Percentiles rank a stretch among this genome's conserved stretches.
Conservation (phyloP, 1,140 invertebrate species). For the Caenorhabditis tropicalis region DNA sequence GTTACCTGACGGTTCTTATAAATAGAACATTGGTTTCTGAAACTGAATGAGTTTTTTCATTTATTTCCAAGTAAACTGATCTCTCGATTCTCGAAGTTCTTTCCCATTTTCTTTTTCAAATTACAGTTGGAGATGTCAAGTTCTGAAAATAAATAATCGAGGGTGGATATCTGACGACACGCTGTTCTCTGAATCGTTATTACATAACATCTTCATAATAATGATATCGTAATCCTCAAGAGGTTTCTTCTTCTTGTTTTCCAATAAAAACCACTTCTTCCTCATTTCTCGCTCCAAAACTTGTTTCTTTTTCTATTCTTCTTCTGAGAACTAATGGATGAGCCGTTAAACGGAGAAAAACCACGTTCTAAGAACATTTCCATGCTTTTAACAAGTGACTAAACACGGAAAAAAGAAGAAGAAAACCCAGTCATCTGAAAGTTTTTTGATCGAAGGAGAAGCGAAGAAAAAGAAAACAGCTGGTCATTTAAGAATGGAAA, state of each 20-base stretch:
- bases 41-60: too few species aligned
- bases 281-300: not conserved
- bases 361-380: not conserved
- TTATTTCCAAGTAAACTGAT: too few species aligned
- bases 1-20: not conserved
- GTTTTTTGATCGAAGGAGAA: not conserved
- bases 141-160: too few species aligned
- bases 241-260: not conserved
- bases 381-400: not conserved
- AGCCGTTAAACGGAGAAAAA: not conserved
- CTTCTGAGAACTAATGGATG: conserved; percentile 10
- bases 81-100: too few species aligned
- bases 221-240: not conserved
- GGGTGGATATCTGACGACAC: too few species aligned
- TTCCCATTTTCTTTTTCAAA: too few species aligned
- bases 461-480: not conserved
- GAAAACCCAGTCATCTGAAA: not conserved
- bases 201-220: not conserved
- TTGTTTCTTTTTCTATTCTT: not conserved
- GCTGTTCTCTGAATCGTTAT: too few species aligned
- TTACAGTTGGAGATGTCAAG: too few species aligned
- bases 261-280: not conserved
- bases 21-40: not conserved
- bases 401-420: not conserved
- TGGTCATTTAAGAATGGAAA: not conserved